Percentiles rank a stretch among this genome's conserved stretches.
These are phyloP conservation scores for Parazoanthus darwini DNA, from an alignment of 92 coral and sea anemone genomes.

Conservation along the genomic window DNA sequence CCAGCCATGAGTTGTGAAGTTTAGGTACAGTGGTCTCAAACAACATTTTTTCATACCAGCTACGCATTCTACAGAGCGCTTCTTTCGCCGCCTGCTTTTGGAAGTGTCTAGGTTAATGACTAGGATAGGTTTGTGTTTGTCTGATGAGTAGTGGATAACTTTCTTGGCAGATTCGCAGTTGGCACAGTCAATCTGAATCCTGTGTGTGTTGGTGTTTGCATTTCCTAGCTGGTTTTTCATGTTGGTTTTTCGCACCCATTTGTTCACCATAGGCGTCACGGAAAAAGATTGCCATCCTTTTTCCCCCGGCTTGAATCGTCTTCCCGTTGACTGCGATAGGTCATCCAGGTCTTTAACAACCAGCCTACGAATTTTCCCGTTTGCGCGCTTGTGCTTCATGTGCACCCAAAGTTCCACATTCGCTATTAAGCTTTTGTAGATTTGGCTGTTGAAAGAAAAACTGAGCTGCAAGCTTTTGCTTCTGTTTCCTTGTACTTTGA, in stretches of 20 bases:
- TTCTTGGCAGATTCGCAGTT: constrained; percentile 45
- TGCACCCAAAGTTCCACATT: constrained; percentile 29
- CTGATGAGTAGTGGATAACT: constrained; percentile 51
- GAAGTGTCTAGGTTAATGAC: constrained; percentile 53
- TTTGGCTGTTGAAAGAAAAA: neutral
- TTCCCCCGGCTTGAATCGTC: constrained; percentile 24
- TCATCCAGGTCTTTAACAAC: neutral
- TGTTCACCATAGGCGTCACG: constrained; percentile 41
- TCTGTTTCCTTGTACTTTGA: neutral
- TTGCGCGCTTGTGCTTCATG: neutral
- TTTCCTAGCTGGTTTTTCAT: constrained; percentile 31
- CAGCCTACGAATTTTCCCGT: neutral
- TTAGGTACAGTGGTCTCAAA: constrained; percentile 52
- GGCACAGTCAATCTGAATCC: constrained; percentile 55
- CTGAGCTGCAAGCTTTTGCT: neutral
- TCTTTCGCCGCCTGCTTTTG: constrained; percentile 38
- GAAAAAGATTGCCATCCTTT: constrained; percentile 54
- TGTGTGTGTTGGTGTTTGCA: constrained; percentile 15
- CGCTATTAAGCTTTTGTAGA: constrained; percentile 1
- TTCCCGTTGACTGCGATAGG: neutral
- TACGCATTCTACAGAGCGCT: constrained; percentile 50
- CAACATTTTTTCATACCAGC: constrained; percentile 55
- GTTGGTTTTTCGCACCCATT: constrained; percentile 53
- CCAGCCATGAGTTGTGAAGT: constrained; percentile 71
- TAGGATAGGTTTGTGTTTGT: constrained; percentile 62